phyloP scores from a whole-genome alignment of 2,113 vertebrate genomes.

The Chauna torquata region DNA sequence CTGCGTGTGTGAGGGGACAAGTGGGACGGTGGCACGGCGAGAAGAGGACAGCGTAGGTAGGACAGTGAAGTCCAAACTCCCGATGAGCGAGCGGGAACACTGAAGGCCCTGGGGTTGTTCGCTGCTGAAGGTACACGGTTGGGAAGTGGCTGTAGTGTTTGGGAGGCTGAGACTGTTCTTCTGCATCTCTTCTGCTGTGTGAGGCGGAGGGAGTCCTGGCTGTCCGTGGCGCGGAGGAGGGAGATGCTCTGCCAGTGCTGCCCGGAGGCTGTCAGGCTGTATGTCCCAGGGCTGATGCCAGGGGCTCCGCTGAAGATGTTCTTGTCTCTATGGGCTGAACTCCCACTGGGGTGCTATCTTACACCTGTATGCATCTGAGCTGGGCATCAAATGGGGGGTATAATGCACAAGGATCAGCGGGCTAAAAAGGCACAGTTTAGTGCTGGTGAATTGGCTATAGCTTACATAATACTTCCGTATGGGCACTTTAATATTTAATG shows the following conservation, averaged over 20 bases:
- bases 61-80: not conserved
- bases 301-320: not conserved
- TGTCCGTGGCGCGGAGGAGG: not conserved
- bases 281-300: not conserved
- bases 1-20: not conserved
- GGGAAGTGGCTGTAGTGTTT: not conserved
- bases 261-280: not conserved
- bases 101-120: not conserved
- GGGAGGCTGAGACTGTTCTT: not conserved
- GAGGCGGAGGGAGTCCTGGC: not conserved
- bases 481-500: constrained; percentile 41
- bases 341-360: not conserved
- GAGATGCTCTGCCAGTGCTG: not conserved
- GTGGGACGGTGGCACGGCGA: not conserved
- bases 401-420: not conserved
- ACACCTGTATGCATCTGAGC: fast-evolving
- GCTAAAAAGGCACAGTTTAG: not conserved
- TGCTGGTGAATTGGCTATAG: not conserved
- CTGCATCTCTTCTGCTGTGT: fast-evolving
- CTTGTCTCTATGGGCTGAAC: not conserved
- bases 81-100: fast-evolving
- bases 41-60: fast-evolving
- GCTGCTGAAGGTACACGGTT: not conserved
- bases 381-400: not conserved
- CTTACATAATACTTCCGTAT: not conserved